phyloP scores from a whole-genome alignment of 2,113 vertebrate species.

The Eretmochelys imbricata region DNA sequence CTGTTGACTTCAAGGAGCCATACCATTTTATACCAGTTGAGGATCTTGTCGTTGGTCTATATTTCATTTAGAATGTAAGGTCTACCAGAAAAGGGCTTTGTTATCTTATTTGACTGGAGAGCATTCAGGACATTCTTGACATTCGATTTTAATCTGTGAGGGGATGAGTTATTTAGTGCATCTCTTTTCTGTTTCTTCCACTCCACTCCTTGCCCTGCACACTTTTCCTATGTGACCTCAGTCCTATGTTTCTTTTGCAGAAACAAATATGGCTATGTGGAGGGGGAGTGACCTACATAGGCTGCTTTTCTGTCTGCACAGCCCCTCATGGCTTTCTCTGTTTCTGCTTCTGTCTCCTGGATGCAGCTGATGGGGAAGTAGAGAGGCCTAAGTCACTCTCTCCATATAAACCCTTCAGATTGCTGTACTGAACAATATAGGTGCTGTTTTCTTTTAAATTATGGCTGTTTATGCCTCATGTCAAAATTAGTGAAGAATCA shows the following conservation, averaged over 20 bases:
- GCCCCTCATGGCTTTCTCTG: background rate
- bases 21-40: background rate
- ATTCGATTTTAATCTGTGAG: background rate
- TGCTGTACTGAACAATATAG: background rate
- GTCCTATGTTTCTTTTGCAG: background rate
- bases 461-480: background rate
- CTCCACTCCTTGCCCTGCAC: background rate
- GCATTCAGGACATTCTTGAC: background rate
- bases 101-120: background rate
- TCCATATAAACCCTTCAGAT: background rate
- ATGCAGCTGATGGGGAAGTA: background rate
- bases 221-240: background rate
- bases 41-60: background rate
- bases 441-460: conserved; percentile 32
- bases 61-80: background rate
- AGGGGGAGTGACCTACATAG: background rate
- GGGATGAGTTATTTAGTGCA: background rate
- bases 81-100: background rate
- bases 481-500: conserved; percentile 5
- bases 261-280: background rate
- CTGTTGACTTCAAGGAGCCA: background rate
- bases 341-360: background rate
- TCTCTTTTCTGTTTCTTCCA: background rate
- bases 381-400: background rate
- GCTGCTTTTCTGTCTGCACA: background rate